Evolutionary conservation across 2,113 vertebrate genomes (phyloP), one percentile per base, ranked within the genome.

Genomic region (Paraplagusia blochii): DNA sequence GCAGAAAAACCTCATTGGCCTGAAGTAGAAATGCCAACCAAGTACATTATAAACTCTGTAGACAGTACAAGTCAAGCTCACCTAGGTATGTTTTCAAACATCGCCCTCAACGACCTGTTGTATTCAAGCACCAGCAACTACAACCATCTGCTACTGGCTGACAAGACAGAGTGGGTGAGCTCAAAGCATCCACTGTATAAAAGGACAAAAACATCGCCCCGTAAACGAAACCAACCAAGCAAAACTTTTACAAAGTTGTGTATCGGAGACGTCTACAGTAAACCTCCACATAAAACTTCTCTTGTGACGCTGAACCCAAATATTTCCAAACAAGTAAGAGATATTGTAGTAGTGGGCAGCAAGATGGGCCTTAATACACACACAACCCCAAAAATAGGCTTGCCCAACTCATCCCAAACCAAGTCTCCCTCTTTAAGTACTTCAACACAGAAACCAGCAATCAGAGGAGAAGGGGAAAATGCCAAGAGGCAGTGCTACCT

Each of bases 1-100:
- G 66, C 58, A 98, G 95, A 97, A 84, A 90, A 88, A 54, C 93
- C 96, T 80, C 93, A 91, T 70, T 95, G 93, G 94, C 94, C 92
- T 44, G 83, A 96, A 53, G 85, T 88, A 58, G 95, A 98, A 72
- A 86, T 93, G 80, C 90, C 95, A 34, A 93, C 90, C 80, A 95
- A 93, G 85, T 90, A 89, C 5, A 1, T 95, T 47, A 74, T 95
- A 65, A 92, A 80, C 57, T 90, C 87, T 14, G 76, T 85, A 48
- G 84, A 91, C 1, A 88, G 83, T 18, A 86, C 76, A 11, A 90
- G 85, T 69, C 90, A 91, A 58, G 88, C 88, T 39, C 81, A 47
- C 76, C 59, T 90, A 39, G 85, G 91, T 50, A 88, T 75, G 7
- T 58, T 92, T 3, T 82, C 93, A 8, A 58, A 87, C 7, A 80